Conservation (phyloP, 2,888 invertebrate genomes). For the Hirtodrosophila alboralis region DNA sequence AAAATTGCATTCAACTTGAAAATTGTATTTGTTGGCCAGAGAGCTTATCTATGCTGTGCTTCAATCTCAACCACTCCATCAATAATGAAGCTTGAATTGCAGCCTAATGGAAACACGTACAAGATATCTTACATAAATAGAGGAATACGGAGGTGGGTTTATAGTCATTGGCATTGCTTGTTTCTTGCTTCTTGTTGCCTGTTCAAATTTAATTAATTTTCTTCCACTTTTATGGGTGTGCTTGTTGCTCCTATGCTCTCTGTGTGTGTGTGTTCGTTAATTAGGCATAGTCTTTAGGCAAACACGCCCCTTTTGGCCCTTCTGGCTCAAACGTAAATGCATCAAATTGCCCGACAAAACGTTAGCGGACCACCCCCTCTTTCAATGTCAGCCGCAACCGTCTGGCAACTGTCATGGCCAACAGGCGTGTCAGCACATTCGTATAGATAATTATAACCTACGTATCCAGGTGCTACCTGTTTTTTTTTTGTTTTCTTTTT, state of each 20-base stretch:
- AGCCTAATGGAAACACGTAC: conserved; percentile 80
- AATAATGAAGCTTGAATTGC: conserved; percentile 77
- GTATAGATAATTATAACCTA: conserved; percentile 62
- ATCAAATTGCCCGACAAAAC: conserved; percentile 71
- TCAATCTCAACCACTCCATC: conserved; percentile 14
- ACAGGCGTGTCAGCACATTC: conserved; percentile 53
- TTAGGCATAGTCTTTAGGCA: conserved; percentile 63
- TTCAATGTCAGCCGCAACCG: conserved; percentile 58
- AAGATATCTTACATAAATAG: conserved; percentile 66
- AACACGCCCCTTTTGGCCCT: conserved; percentile 60
- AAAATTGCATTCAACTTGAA: conserved; percentile 80
- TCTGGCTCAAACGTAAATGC: conserved; percentile 54
- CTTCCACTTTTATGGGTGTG: conserved; percentile 61
- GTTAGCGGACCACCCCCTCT: conserved; percentile 36
- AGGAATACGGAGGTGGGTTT: conserved; percentile 1
- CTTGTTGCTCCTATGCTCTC: conserved; percentile 10
- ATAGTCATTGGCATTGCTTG: conserved; percentile 18
- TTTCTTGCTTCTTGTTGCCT: conserved; percentile 25
- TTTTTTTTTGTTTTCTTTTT: conserved; percentile 21
- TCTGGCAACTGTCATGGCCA: conserved; percentile 52
- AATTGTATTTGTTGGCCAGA: conserved; percentile 68
- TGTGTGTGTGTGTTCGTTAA: conserved; percentile 54
- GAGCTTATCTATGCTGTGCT: conserved; percentile 35
- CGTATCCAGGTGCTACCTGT: conserved; percentile 6
- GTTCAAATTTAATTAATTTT: conserved; percentile 74